phyloP scores from a whole-genome alignment of 2,797 vertebrate genomes.

The Gouania willdenowi region DNA sequence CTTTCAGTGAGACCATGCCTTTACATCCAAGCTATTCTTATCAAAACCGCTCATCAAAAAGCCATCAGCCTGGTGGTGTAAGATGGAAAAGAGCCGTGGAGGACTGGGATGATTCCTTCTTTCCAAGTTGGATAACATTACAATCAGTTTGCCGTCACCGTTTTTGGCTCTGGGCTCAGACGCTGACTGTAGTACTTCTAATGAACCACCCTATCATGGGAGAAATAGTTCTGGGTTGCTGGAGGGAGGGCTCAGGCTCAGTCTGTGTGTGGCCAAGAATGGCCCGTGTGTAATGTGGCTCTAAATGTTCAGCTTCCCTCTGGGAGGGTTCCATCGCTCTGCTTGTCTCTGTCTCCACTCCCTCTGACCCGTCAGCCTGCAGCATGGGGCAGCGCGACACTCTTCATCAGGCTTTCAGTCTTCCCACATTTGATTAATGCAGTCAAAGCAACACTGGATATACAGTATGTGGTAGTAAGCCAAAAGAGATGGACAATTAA shows the following conservation, averaged over 20 bases:
- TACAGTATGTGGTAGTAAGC: too few species aligned
- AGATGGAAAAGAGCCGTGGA: constrained; percentile 31
- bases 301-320: constrained; percentile 41
- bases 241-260: constrained; percentile 26
- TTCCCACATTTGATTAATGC: constrained; percentile 12
- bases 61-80: constrained; percentile 49
- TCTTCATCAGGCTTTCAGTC: constrained; percentile 9
- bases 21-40: constrained; percentile 51
- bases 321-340: constrained; percentile 34
- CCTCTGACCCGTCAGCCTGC: constrained; percentile 14
- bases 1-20: constrained; percentile 7
- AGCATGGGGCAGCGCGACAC: constrained; percentile 3
- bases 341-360: constrained; percentile 20
- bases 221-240: constrained; percentile 53
- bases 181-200: constrained; percentile 37
- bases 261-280: constrained; percentile 61
- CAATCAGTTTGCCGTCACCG: constrained; percentile 47
- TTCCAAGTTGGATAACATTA: constrained; percentile 36
- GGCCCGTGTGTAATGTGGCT: constrained; percentile 27
- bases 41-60: constrained; percentile 46
- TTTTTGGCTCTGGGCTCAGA: constrained; percentile 19
- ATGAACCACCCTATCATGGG: constrained; percentile 44
- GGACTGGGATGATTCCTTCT: constrained; percentile 45
- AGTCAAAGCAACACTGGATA: too few species aligned
- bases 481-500: too few species aligned